These are phyloP conservation scores for Hycleus phaleratus DNA, from an alignment of 1,140 invertebrate species.

Conservation along the genomic window DNA sequence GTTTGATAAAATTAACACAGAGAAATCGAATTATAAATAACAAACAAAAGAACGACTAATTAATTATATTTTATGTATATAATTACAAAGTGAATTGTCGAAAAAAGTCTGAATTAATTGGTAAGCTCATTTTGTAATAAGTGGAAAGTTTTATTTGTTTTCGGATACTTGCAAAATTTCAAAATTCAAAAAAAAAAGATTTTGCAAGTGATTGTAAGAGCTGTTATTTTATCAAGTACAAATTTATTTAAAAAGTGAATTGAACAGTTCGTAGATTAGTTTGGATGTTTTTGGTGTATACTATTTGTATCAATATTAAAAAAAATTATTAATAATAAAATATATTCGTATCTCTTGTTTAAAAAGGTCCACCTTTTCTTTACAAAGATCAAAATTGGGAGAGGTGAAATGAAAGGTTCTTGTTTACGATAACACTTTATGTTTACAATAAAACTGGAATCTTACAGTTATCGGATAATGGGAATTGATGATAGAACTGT, in stretches of 20 bases:
- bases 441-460: background rate
- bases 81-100: slow-evolving; percentile 20
- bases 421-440: background rate
- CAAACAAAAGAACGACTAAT: slow-evolving; percentile 8
- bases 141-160: slow-evolving; percentile 18
- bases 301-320: slow-evolving; percentile 34
- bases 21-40: background rate
- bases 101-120: slow-evolving; percentile 31
- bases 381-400: no score
- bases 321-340: slow-evolving; percentile 22
- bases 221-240: slow-evolving; percentile 35
- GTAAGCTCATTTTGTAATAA: slow-evolving; percentile 29
- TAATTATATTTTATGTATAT: slow-evolving; percentile 1
- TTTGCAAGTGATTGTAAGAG: slow-evolving; percentile 26
- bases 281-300: slow-evolving; percentile 37
- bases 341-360: slow-evolving; percentile 36
- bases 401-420: background rate
- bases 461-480: background rate
- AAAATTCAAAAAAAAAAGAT: background rate
- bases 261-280: slow-evolving; percentile 29
- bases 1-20: no score
- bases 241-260: slow-evolving; percentile 35
- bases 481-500: background rate
- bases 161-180: slow-evolving; percentile 19
- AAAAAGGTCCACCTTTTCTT: background rate